A percentile compares a stretch with the other conserved stretches of the same genome.
Evolutionary conservation across 2,797 vertebrate species (phyloP).

Genomic region (Paedocypris micromegethes): DNA sequence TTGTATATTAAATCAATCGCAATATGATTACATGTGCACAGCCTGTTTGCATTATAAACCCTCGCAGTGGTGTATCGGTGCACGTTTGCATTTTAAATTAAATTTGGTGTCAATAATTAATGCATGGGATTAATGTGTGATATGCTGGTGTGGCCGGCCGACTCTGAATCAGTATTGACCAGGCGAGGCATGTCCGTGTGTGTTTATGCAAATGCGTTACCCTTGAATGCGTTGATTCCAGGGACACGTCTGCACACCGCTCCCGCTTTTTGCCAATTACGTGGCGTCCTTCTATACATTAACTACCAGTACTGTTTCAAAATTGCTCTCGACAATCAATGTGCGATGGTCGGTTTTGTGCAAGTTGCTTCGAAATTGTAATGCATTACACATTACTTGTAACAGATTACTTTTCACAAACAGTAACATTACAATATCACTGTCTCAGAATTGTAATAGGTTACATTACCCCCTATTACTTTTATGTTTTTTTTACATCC

Average conservation of each 20-base stretch:
- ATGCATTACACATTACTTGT: too few species aligned
- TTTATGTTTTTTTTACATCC: too few species aligned
- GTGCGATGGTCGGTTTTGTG: too few species aligned
- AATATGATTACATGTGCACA: conserved; percentile 89
- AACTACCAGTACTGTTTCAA: too few species aligned
- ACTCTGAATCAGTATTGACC: conserved; percentile 80
- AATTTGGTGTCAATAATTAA: conserved; percentile 99
- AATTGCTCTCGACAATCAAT: too few species aligned
- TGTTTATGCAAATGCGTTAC: conserved; percentile 75
- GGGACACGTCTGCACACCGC: conserved; percentile 41
- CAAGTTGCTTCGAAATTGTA: too few species aligned
- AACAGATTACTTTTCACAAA: too few species aligned
- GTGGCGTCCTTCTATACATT: neutral
- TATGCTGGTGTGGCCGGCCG: conserved; percentile 73
- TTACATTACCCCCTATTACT: too few species aligned
- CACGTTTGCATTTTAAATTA: conserved; percentile 96
- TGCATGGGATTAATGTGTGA: conserved; percentile 95
- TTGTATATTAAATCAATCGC: conserved; percentile 88
- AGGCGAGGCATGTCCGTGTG: conserved; percentile 59
- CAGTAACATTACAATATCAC: too few species aligned
- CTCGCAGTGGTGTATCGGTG: conserved; percentile 85
- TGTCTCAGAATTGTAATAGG: too few species aligned
- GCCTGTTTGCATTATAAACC: conserved; percentile 96
- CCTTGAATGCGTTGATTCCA: conserved; percentile 55
- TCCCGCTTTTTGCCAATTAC: conserved; percentile 24